Evolutionary conservation across 2,113 vertebrate genomes (phyloP).

Genomic region (Tonatia bakeri): DNA sequence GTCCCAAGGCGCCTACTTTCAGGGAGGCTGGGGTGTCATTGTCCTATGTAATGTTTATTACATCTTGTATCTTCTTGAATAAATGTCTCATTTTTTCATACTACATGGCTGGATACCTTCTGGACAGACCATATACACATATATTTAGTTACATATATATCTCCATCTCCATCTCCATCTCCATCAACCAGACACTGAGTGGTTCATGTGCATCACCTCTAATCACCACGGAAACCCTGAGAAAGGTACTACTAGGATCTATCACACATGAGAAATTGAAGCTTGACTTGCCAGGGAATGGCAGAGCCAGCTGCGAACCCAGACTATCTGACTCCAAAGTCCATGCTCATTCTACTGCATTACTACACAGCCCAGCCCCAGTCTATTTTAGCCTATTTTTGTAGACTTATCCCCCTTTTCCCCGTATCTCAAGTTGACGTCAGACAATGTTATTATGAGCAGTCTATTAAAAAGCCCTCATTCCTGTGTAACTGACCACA

Average conservation of each 20-base stretch:
- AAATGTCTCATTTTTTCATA: no score
- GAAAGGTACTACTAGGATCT: background rate
- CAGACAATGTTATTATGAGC: background rate
- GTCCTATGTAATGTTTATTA: no score
- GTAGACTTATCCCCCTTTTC: background rate
- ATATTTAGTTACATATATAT: background rate
- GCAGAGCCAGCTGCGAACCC: background rate
- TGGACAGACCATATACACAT: no score
- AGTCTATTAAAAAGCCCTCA: background rate
- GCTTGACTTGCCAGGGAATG: slow-evolving; percentile 3
- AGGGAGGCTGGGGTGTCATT: no score
- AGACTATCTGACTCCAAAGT: background rate
- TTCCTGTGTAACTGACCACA: background rate
- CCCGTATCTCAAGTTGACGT: background rate
- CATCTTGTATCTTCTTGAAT: no score
- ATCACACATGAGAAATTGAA: background rate
- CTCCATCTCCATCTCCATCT: background rate
- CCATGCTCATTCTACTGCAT: background rate
- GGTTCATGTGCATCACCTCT: background rate
- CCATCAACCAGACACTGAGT: background rate
- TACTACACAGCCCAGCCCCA: background rate
- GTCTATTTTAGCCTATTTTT: background rate
- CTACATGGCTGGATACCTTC: no score
- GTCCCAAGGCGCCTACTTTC: no score
- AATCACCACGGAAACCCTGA: background rate